Conservation (phyloP, 2,888 invertebrate genomes). For the Phalangium opilio region DNA sequence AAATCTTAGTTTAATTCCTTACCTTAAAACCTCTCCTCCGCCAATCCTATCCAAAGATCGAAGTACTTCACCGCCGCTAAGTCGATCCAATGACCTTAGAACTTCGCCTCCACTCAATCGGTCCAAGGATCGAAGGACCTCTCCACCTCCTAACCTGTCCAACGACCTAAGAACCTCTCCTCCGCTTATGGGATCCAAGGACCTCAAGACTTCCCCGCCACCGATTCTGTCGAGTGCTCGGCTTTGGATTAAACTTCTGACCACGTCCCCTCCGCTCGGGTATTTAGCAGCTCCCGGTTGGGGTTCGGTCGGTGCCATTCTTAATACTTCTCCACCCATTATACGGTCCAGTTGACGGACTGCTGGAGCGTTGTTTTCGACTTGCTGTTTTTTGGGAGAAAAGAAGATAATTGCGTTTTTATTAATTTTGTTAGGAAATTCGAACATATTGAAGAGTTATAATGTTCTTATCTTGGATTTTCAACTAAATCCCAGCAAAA, state of each 20-base stretch:
- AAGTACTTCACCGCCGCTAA: conserved; percentile 23
- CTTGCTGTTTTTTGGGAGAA: too few species aligned
- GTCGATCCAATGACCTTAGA: conserved; percentile 30
- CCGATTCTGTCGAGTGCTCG: background rate
- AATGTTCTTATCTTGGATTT: too few species aligned
- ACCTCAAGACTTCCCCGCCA: background rate
- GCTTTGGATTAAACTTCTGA: background rate
- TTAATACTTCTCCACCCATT: too few species aligned
- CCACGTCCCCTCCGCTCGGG: background rate
- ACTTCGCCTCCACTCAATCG: conserved; percentile 8
- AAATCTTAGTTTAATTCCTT: too few species aligned
- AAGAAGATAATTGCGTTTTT: too few species aligned
- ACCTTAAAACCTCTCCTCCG: conserved; percentile 12
- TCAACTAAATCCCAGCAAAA: too few species aligned
- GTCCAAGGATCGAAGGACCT: background rate
- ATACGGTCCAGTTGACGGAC: too few species aligned
- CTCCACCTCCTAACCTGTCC: background rate
- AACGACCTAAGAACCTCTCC: background rate
- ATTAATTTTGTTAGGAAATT: too few species aligned
- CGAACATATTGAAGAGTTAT: too few species aligned
- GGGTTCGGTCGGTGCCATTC: too few species aligned
- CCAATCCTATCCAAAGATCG: conserved; percentile 9
- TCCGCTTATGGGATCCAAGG: background rate
- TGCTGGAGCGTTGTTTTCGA: too few species aligned
- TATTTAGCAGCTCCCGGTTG: too few species aligned